Base-by-base conservation (phyloP, 1,140 invertebrate species). In the Hylaeus anthracinus region DNA sequence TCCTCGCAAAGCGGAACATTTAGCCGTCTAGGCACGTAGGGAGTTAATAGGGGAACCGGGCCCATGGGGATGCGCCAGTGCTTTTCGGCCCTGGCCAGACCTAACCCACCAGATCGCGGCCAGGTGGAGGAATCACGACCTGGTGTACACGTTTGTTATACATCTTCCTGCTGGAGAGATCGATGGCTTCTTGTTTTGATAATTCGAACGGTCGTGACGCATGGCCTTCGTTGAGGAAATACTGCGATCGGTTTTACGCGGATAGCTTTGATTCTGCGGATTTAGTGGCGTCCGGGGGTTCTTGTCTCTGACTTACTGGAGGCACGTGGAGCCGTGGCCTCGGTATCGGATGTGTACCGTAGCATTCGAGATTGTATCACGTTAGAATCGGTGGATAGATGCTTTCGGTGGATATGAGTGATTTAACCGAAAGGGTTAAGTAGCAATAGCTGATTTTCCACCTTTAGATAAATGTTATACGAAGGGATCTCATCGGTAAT, bases 21-120 rank as follows among this genome's bases (percentile, higher is more conserved):
- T 90, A 92, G 89, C 83, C 90, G 90, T 89, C 88, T 73, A 72
- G 83, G 90, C 93, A 94, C 92, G 93, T 93, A 93, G 91, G 85
- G 88, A 91, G 90, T 92, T 92, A 93, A 92, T 93, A 92, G 92
- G 88, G 86, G 87, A 88, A 86, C 79, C 81, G 83, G 51, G 85
- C 80, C 83, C 82, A 76, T 81, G 70, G 79, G 81, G 85, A 81
- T 53, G 77, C 39, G 58, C 66, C 69, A 85, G 80, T 72, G 86
- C 82, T 87, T 87, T 85, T 79, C 87, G 85, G 12, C 72, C 51
- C 26, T 26, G 26, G 26, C 26, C 26, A 26, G 26, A 26, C 26
- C 45, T 48, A 5, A 6, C 8, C 45, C 45, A 48, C 5, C 45
- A 5, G 45, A 48, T 12, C 4, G 12, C 26, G 72, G 64, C 55